Conservation (phyloP, 2,888 invertebrate species). For the Apamea monoglypha region DNA sequence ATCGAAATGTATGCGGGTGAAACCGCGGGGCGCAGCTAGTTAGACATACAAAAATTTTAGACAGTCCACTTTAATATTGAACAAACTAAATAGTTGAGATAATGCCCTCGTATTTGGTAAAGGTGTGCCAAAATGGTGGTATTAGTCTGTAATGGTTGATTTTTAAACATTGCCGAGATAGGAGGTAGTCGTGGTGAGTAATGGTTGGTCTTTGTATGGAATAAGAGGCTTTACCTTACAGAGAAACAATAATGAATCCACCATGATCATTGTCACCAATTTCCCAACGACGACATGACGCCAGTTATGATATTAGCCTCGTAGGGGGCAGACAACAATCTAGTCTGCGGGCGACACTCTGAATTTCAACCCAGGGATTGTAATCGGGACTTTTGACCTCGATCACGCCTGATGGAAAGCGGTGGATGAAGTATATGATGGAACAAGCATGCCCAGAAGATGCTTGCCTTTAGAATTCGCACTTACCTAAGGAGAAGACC, state of each 20-base stretch:
- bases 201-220: neutral
- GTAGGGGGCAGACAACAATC: neutral
- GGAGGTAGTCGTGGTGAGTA: neutral
- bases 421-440: too few species aligned
- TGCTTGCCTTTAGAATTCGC: too few species aligned
- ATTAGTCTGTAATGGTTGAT: neutral
- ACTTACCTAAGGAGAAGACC: too few species aligned
- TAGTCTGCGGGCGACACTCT: neutral
- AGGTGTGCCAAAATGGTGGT: neutral
- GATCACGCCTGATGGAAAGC: too few species aligned
- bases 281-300: neutral
- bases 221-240: neutral
- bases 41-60: neutral
- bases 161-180: neutral
- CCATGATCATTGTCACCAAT: neutral
- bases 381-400: neutral
- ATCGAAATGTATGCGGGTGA: too few species aligned
- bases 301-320: neutral
- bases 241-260: neutral
- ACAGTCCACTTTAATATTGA: neutral
- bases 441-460: too few species aligned
- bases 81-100: neutral
- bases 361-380: neutral
- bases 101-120: neutral
- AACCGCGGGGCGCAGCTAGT: too few species aligned